phyloP scores from a whole-genome alignment of 2,113 vertebrate genomes.

The Puma concolor region DNA sequence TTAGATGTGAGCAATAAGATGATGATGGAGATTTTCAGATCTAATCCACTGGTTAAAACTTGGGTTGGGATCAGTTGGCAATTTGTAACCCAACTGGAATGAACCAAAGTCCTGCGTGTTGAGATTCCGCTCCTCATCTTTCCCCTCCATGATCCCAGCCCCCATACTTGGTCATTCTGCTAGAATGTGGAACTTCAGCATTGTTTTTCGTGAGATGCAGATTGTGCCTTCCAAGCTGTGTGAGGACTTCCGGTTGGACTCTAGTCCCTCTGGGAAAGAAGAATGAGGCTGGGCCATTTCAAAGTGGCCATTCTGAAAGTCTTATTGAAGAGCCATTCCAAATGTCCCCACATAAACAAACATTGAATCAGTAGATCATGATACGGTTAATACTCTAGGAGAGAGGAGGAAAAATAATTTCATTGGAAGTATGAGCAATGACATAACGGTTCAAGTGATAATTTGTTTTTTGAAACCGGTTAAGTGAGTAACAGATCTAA shows the following conservation, averaged over 20 bases:
- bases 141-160: not conserved
- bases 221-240: not conserved
- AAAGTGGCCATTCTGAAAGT: not conserved
- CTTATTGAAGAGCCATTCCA: not conserved
- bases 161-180: not conserved
- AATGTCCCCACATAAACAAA: not conserved
- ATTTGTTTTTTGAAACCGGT: conserved; percentile 34
- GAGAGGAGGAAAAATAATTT: not conserved
- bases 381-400: not conserved
- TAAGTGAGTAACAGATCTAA: not conserved
- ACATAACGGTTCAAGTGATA: not conserved
- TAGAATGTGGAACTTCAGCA: not conserved
- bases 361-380: not conserved
- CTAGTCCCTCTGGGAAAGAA: not conserved
- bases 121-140: not conserved
- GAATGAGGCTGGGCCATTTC: not conserved
- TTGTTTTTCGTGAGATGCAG: conserved; percentile 53
- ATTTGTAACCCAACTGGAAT: not conserved
- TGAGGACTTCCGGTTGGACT: conserved; percentile 24
- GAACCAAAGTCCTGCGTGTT: not conserved
- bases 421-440: not conserved
- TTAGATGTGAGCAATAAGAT: not conserved
- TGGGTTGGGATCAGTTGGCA: not conserved
- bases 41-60: not conserved
- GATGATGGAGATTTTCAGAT: not conserved